Base-by-base conservation (phyloP, 2,113 vertebrate genomes). In the Excalfactoria chinensis region DNA sequence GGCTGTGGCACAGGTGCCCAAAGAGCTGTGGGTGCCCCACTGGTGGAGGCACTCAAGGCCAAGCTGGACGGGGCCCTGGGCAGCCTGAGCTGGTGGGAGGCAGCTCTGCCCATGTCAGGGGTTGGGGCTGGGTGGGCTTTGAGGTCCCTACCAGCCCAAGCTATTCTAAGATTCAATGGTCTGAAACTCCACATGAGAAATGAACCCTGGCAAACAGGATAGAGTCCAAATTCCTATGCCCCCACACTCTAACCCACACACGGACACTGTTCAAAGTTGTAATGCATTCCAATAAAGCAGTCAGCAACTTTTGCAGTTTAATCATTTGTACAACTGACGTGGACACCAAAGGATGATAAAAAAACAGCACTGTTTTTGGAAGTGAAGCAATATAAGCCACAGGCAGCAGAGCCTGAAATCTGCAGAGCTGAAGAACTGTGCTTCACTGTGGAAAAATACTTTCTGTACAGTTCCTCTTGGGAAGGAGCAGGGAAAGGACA, bases 401-500 rank as follows among this genome's bases (percentile, higher is more conserved):
- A 91, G 48, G 23, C 86, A 87, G 76, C 64, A 44, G 32, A 90
- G 48, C 32, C 60, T 28, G 67, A 87, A 48, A 79, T 13, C 35
- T 40, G 62, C 70, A 91, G 48, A 84, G 46, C 56, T 71, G 18
- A 92, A 21, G 58, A 85, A 80, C 67, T 75, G 26, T n/a, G 46
- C 51, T 77, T 86, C 44, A 34, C 3, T 76, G 89, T 88, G 88
- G 87, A 95, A 95, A 94, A 95, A 85, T 73, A 93, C 71, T 93
- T 85, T 93, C 41, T 73, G 59, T 41, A 59, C 71, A 72, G 56
- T 34, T 87, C 55, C 59, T 79, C 68, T 85, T 22, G 71, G 71
- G 89, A 95, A 85, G 44, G n/a, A 91, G 26, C 83, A 4, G 28
- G 53, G 58, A 94, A 43, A 88, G 75, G 64, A 89, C 72, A 83